Percentiles rank a stretch among this genome's conserved stretches.
Conservation (phyloP, 2,113 vertebrate genomes). For the Planiliza haematocheilus region DNA sequence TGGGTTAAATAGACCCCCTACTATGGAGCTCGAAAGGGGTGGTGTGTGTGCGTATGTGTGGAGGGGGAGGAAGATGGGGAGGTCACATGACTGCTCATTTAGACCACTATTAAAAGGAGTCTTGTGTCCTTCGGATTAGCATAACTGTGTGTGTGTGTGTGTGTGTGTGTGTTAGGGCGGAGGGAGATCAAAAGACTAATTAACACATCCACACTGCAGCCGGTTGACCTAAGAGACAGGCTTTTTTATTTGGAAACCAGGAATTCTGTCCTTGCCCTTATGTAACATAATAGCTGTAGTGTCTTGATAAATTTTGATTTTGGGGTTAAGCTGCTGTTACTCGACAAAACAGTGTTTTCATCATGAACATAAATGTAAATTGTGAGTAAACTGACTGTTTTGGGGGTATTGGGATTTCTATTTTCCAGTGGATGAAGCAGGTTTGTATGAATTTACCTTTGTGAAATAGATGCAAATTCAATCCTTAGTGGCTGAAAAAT, state of each 20-base stretch:
- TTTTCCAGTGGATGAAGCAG: constrained; percentile 4
- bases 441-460: constrained; percentile 2
- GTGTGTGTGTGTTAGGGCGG: constrained; percentile 12
- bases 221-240: constrained; percentile 12
- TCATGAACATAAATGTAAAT: neutral
- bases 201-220: constrained; percentile 48
- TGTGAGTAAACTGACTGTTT: neutral
- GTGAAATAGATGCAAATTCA: neutral
- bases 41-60: constrained; percentile 50
- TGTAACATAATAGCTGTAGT: neutral
- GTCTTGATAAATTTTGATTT: neutral
- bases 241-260: neutral
- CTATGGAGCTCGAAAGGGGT: constrained; percentile 58
- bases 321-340: neutral
- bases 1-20: constrained; percentile 82
- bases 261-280: neutral
- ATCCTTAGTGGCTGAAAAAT: too few relatives aligned
- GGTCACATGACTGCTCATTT: constrained; percentile 73
- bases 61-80: constrained; percentile 1
- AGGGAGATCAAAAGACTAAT: constrained; percentile 60
- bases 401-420: neutral
- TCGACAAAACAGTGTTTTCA: neutral
- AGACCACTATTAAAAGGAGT: constrained; percentile 63
- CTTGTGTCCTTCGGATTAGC: constrained; percentile 68
- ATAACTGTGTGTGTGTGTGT: constrained; percentile 24